Evolutionary conservation across 1,140 invertebrate genomes (phyloP), one percentile per base, ranked within the genome.

Genomic region (Grapholita molesta): DNA sequence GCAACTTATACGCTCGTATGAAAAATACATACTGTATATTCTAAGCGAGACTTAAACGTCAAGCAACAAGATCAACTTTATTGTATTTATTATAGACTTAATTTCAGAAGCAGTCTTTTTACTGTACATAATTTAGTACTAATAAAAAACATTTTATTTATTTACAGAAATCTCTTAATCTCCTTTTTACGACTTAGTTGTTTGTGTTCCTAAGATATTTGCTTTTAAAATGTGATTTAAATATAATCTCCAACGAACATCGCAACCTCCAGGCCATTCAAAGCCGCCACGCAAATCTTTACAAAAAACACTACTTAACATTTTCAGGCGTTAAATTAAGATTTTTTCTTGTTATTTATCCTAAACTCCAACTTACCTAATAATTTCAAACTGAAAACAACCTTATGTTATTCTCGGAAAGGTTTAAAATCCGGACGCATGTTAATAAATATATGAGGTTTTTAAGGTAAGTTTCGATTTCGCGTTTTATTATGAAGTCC

Each of bases 241-340:
- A 21, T 48, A 48, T 48, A 18, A 48, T 48, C 18, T n/a, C n/a
- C 18, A 48, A 8, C 8, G 15, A 8, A 8, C 18, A 21, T 48
- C 8, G 8, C 7, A 48, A 21, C 15, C 42, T 21, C 1, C 18
- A 48, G 42, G 8, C 15, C 55, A 28, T 61, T 61, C 24, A 38
- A 15, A 38, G 35, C 35, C n/a, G 35, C 11, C 11, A 35, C 35
- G 35, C 25, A 28, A 61, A 61, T 61, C 25, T 61, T 61, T 15
- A 28, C 55, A 61, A 61, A 61, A 57, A 61, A 61, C 55, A 61
- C 25, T 30, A 30, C 55, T 61, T 61, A 30, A 61, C 55, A 61
- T 61, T 30, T 61, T 28, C 55, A 61, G 25, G 25, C 24, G 24
- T 25, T 61, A 61, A 61, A 61, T 61, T 61, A 61, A 61, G 25